These are phyloP conservation scores for Odontomyia ornata DNA, from an alignment of 2,888 invertebrate genomes.

Conservation along the genomic window DNA sequence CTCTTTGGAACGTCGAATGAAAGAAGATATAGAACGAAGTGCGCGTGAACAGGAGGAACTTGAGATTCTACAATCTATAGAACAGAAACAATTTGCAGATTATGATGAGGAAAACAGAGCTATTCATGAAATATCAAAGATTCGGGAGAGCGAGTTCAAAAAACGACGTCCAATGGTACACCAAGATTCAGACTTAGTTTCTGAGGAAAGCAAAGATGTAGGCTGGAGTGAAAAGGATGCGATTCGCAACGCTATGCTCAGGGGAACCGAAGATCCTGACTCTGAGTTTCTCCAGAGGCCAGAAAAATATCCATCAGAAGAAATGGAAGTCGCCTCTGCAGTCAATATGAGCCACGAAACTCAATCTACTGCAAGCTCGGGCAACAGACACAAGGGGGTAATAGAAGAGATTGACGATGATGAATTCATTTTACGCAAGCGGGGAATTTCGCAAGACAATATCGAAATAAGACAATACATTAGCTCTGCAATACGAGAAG, in stretches of 20 bases:
- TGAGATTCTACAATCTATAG: constrained; percentile 61
- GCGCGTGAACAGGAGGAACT: constrained; percentile 64
- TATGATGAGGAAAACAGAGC: constrained; percentile 68
- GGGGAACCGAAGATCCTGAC: constrained; percentile 59
- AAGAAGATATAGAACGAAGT: constrained; percentile 57
- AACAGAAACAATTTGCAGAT: constrained; percentile 69
- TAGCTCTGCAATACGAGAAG: constrained; percentile 81
- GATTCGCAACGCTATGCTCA: constrained; percentile 60
- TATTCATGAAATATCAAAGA: constrained; percentile 65
- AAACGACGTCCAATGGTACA: constrained; percentile 61
- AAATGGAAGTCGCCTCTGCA: constrained; percentile 49
- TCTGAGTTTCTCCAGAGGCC: constrained; percentile 54
- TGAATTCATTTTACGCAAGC: constrained; percentile 84
- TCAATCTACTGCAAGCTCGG: constrained; percentile 71
- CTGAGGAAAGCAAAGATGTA: constrained; percentile 63
- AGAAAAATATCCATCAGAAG: constrained; percentile 56
- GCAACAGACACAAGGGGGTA: constrained; percentile 69
- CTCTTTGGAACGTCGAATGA: constrained; percentile 64
- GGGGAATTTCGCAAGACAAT: constrained; percentile 84
- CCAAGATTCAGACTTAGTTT: constrained; percentile 63
- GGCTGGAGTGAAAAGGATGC: constrained; percentile 64
- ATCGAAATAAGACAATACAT: constrained; percentile 81
- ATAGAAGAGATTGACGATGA: constrained; percentile 88
- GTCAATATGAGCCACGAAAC: constrained; percentile 65
- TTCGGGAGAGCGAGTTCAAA: constrained; percentile 61